These are phyloP conservation scores for Labroides dimidiatus DNA, from an alignment of 2,797 vertebrate species.

Conservation along the genomic window DNA sequence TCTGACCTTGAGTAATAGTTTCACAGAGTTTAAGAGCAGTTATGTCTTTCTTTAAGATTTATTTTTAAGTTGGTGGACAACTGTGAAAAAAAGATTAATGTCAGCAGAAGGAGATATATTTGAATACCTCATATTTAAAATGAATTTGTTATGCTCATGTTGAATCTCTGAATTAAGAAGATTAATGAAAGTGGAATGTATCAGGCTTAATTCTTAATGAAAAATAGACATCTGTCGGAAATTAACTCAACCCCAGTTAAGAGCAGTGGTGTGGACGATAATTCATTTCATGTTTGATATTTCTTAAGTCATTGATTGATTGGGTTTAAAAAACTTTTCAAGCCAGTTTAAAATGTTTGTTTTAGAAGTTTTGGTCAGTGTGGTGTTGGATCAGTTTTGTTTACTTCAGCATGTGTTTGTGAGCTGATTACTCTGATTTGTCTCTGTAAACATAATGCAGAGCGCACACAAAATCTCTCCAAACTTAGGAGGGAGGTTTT, in stretches of 20 bases:
- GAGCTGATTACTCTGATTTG: slow-evolving; percentile 11
- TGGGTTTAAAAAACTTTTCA: too few relatives aligned
- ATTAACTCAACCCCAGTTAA: neutral
- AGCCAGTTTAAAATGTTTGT: too few relatives aligned
- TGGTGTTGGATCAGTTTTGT: too few relatives aligned
- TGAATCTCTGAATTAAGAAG: slow-evolving; percentile 10
- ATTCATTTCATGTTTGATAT: neutral
- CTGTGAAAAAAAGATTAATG: slow-evolving; percentile 4
- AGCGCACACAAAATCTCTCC: slow-evolving; percentile 22
- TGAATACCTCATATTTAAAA: slow-evolving; percentile 21
- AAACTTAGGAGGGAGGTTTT: slow-evolving; percentile 8
- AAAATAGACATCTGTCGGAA: neutral
- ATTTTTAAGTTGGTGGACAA: slow-evolving; percentile 5
- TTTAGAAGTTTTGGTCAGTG: too few relatives aligned
- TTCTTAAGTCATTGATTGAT: neutral
- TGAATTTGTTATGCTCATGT: neutral
- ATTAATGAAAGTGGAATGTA: slow-evolving; percentile 16
- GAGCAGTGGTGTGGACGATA: neutral
- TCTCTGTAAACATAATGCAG: neutral
- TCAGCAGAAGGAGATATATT: slow-evolving; percentile 15
- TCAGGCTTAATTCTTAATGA: slow-evolving; percentile 7
- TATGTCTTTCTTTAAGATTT: neutral
- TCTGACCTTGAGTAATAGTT: slow-evolving; percentile 51
- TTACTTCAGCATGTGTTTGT: neutral
- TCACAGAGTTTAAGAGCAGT: slow-evolving; percentile 13